phyloP scores from a whole-genome alignment of 1,140 invertebrate genomes.

The Pentalonia nigronervosa region DNA sequence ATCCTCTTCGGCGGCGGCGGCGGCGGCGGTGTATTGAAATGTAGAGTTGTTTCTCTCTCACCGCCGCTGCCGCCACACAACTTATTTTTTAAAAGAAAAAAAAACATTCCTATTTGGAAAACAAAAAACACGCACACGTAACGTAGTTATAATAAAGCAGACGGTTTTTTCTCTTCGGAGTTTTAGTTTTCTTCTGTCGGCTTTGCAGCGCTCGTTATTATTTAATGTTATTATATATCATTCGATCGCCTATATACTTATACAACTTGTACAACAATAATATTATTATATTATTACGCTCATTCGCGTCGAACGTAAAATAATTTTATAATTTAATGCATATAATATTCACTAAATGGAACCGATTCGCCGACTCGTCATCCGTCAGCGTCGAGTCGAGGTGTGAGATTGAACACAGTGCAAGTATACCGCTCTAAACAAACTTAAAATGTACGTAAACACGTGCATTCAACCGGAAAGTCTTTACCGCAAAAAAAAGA shows the following conservation, averaged over 20 bases:
- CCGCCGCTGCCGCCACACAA: neutral
- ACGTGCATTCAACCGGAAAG: neutral
- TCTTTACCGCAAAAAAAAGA: neutral
- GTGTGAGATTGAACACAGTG: neutral
- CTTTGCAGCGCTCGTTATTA: neutral
- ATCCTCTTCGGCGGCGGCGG: conserved; percentile 45
- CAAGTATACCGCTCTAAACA: neutral
- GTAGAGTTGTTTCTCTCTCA: conserved; percentile 32
- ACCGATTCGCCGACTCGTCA: neutral
- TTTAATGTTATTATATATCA: neutral
- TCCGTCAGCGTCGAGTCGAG: neutral
- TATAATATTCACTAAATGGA: neutral
- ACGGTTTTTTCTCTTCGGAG: conserved; percentile 11
- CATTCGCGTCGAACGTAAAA: neutral
- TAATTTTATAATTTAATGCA: neutral
- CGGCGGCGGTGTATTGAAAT: neutral
- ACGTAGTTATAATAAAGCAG: conserved; percentile 14
- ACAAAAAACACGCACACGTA: conserved; percentile 5
- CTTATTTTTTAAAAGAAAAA: conserved; percentile 27
- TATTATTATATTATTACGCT: neutral
- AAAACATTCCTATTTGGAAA: conserved; percentile 16
- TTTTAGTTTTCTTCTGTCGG: neutral
- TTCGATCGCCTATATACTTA: neutral
- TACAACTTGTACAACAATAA: neutral
- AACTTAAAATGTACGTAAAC: neutral